A percentile compares a stretch with the other conserved stretches of the same genome.
phyloP scores from a whole-genome alignment of 2,888 invertebrate genomes.

The Drosophila infuscata region DNA sequence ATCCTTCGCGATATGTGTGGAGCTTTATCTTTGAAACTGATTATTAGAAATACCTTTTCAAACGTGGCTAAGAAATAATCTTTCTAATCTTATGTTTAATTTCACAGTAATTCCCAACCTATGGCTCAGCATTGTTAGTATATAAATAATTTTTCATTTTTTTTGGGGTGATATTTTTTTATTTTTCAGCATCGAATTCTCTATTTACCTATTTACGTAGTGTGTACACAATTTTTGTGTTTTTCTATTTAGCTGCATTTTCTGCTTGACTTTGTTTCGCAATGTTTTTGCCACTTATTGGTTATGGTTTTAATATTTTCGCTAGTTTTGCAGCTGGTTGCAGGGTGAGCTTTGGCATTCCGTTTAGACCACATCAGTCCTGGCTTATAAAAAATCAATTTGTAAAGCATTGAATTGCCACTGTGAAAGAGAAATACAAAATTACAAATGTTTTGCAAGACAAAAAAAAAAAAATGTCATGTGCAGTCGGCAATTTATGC shows the following conservation, averaged over 20 bases:
- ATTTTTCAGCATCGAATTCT: background rate
- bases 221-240: background rate
- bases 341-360: background rate
- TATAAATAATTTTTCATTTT: too few relatives aligned
- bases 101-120: background rate
- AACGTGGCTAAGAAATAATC: background rate
- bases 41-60: background rate
- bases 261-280: slow-evolving; percentile 6
- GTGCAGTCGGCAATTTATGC: slow-evolving; percentile 53
- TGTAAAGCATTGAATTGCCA: slow-evolving; percentile 42
- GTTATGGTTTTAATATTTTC: slow-evolving; percentile 45
- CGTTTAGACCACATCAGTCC: slow-evolving; percentile 6
- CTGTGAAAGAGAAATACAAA: slow-evolving; percentile 29
- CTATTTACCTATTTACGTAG: background rate
- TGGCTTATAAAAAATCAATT: slow-evolving; percentile 64
- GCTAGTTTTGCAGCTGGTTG: background rate
- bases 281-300: slow-evolving; percentile 37
- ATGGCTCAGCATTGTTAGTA: background rate
- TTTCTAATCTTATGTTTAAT: background rate
- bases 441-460: slow-evolving; percentile 18
- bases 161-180: background rate
- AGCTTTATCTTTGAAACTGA: background rate
- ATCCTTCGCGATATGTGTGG: background rate
- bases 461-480: background rate
- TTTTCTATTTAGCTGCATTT: background rate